Percentiles rank a stretch among this genome's conserved stretches.
Conservation (phyloP, 2,113 vertebrate genomes). For the Casuarius casuarius region DNA sequence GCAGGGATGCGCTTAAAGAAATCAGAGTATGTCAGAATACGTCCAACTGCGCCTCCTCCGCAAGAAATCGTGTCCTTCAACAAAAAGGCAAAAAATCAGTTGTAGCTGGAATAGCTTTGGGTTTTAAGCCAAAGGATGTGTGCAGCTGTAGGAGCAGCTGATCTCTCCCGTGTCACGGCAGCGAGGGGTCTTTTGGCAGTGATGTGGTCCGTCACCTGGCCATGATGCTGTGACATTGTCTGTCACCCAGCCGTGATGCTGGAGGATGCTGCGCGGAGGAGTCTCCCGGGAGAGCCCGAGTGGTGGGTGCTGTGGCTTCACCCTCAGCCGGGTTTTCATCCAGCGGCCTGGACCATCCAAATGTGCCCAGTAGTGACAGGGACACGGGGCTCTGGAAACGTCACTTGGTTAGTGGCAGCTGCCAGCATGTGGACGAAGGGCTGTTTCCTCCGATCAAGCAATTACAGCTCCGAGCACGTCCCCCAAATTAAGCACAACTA, state of each 20-base stretch:
- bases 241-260: too few relatives aligned
- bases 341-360: not conserved
- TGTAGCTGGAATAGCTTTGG: conserved; percentile 24
- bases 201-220: not conserved
- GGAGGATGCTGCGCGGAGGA: too few relatives aligned
- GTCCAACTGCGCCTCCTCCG: conserved; percentile 25
- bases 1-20: conserved; percentile 26
- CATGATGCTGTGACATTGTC: too few relatives aligned
- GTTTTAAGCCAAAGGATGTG: conserved; percentile 1
- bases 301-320: not conserved
- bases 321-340: not conserved
- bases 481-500: rapidly evolving
- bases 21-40: conserved; percentile 43
- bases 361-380: not conserved
- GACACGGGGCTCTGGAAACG: not conserved
- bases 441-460: not conserved
- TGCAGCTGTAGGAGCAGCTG: not conserved
- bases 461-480: rapidly evolving
- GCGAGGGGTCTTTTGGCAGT: not conserved
- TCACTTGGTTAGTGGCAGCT: rapidly evolving
- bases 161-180: not conserved
- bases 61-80: not conserved
- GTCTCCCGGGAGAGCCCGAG: too few relatives aligned
- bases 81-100: conserved; percentile 18
- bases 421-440: rapidly evolving